Percentiles rank a stretch among this genome's conserved stretches.
Evolutionary conservation across 2,797 vertebrate genomes (phyloP).

Genomic region (Onychomys torridus): DNA sequence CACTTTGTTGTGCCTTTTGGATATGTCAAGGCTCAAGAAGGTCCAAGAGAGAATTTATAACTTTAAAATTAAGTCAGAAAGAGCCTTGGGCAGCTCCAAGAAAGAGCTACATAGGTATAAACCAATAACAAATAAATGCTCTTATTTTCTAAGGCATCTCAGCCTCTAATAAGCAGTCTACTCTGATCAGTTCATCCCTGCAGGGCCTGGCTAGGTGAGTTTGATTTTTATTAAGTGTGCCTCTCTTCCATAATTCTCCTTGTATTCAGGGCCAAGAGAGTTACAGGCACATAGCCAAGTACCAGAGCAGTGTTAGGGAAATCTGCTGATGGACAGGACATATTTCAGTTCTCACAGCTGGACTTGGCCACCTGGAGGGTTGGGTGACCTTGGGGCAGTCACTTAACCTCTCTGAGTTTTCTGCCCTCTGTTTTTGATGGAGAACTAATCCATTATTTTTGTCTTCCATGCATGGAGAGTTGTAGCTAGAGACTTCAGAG

Average conservation of each 20-base stretch:
- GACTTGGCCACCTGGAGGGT: conserved; percentile 1
- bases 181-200: conserved; percentile 10
- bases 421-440: conserved; percentile 22
- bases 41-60: conserved; percentile 32
- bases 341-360: conserved; percentile 3
- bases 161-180: conserved; percentile 49
- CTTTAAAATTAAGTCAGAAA: conserved; percentile 69
- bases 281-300: conserved; percentile 7
- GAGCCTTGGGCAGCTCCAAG: conserved; percentile 36
- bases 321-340: conserved; percentile 35
- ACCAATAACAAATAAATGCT: conserved; percentile 47
- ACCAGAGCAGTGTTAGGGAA: background rate
- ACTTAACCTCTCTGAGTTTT: conserved; percentile 48
- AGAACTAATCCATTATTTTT: background rate
- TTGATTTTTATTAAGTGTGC: conserved; percentile 72
- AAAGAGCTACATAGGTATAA: conserved; percentile 40
- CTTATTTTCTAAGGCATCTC: background rate
- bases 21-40: background rate
- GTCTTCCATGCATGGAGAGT: background rate
- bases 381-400: conserved; percentile 48
- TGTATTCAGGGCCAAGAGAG: conserved; percentile 23
- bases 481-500: background rate
- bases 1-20: background rate
- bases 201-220: conserved; percentile 25
- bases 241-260: conserved; percentile 60